phyloP scores from a whole-genome alignment of 2,113 vertebrate species.

The Anolis sagrei region DNA sequence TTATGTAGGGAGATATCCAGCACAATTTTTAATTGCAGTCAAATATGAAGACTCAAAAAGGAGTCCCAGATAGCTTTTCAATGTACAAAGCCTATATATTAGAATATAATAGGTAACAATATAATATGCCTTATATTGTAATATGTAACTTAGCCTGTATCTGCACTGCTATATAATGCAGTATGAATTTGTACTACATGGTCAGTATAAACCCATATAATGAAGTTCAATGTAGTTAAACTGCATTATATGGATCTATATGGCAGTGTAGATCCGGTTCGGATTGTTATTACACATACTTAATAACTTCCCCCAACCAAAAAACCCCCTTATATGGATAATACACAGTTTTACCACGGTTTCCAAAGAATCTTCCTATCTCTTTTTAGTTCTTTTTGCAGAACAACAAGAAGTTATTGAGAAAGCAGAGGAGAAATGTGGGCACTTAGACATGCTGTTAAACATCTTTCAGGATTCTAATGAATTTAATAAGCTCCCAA shows the following conservation, averaged over 20 bases:
- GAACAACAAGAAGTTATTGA: conserved; percentile 41
- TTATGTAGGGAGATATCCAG: neutral
- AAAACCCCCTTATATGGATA: neutral
- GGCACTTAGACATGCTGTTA: conserved; percentile 49
- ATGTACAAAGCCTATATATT: too few relatives aligned
- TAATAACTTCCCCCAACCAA: too few relatives aligned
- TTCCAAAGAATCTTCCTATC: conserved; percentile 31
- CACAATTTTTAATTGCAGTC: neutral
- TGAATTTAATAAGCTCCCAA: conserved; percentile 64
- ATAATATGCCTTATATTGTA: too few relatives aligned
- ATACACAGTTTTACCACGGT: conserved; percentile 45
- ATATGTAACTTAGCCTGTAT: too few relatives aligned
- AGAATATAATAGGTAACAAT: too few relatives aligned
- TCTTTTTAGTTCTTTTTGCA: conserved; percentile 24
- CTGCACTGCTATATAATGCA: too few relatives aligned
- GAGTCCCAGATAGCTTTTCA: neutral
- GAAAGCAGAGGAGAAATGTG: conserved; percentile 11
- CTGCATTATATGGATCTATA: too few relatives aligned
- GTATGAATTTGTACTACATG: too few relatives aligned
- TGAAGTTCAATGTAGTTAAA: too few relatives aligned
- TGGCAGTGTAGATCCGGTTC: too few relatives aligned
- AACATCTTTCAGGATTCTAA: conserved; percentile 58
- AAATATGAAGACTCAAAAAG: neutral
- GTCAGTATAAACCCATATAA: too few relatives aligned
- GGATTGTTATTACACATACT: too few relatives aligned